Evolutionary conservation across 2,113 vertebrate genomes (phyloP).

Genomic region (Hystrix brachyura): DNA sequence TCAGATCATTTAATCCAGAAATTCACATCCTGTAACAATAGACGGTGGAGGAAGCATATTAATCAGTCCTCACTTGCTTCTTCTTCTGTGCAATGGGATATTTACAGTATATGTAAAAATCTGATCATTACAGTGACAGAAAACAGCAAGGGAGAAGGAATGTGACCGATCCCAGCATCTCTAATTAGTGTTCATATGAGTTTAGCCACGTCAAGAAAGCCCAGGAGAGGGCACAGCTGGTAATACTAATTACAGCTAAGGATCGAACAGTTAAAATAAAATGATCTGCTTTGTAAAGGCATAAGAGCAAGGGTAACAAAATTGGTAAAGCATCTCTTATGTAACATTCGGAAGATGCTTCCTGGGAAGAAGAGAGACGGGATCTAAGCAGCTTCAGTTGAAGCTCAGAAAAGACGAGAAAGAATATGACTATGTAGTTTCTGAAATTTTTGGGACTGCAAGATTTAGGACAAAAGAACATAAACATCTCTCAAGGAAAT

Average conservation of each 20-base stretch:
- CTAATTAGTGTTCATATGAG: constrained; percentile 65
- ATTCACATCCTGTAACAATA: not conserved
- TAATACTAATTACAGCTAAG: constrained; percentile 74
- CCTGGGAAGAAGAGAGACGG: not conserved
- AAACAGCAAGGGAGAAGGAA: constrained; percentile 37
- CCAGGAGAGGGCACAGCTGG: constrained; percentile 72
- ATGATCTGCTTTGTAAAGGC: constrained; percentile 46
- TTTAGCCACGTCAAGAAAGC: constrained; percentile 61
- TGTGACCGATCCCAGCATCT: constrained; percentile 43
- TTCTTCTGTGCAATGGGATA: not conserved
- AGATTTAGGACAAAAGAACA: not conserved
- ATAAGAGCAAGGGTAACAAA: constrained; percentile 53
- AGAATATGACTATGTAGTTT: not conserved
- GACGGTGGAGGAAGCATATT: not conserved
- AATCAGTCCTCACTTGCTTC: not conserved
- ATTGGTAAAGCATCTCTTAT: not conserved
- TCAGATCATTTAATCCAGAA: constrained; percentile 11
- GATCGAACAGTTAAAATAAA: constrained; percentile 75
- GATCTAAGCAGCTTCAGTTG: not conserved
- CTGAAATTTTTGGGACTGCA: not conserved
- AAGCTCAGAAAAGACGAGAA: not conserved
- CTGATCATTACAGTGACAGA: not conserved
- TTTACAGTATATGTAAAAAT: constrained; percentile 44
- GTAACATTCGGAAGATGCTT: not conserved
- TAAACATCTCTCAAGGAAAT: constrained; percentile 16